Percentiles rank a stretch among this genome's conserved stretches.
Evolutionary conservation across 2,888 invertebrate species (phyloP).

Genomic region (Sarcophaga rosellei): DNA sequence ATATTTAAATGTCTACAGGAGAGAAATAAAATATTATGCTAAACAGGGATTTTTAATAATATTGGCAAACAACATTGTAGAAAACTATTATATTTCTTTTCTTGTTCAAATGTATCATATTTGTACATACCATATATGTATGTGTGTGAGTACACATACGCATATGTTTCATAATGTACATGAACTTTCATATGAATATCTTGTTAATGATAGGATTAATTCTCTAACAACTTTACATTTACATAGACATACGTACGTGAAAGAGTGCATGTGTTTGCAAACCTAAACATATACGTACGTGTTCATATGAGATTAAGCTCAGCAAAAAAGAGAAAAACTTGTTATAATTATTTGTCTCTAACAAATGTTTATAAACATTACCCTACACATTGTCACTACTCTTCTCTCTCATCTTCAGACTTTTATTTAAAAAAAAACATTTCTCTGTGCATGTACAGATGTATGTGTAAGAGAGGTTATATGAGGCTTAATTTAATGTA

Average conservation of each 20-base stretch:
- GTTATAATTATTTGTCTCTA: constrained; percentile 4
- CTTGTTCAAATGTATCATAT: background rate
- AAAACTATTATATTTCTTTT: constrained; percentile 56
- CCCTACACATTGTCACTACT: too few relatives aligned
- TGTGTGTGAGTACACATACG: constrained; percentile 3
- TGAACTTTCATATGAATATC: background rate
- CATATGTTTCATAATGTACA: too few relatives aligned
- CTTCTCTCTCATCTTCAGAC: too few relatives aligned
- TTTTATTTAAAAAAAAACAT: background rate
- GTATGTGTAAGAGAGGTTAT: constrained; percentile 33
- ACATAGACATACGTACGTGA: background rate
- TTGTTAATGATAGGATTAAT: constrained; percentile 14
- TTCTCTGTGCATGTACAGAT: background rate
- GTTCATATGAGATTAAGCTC: constrained; percentile 5
- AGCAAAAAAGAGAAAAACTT: background rate
- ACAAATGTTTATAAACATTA: too few relatives aligned
- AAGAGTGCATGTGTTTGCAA: background rate
- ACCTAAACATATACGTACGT: background rate
- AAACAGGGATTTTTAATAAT: constrained; percentile 72
- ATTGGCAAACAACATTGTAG: constrained; percentile 74
- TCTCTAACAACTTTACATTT: background rate
- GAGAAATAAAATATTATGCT: background rate
- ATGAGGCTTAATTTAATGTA: constrained; percentile 77
- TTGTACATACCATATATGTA: background rate
- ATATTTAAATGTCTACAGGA: background rate